A percentile compares a stretch with the other conserved stretches of the same genome.
Conservation (phyloP, 2,797 vertebrate species). For the Pempheris klunzingeri region DNA sequence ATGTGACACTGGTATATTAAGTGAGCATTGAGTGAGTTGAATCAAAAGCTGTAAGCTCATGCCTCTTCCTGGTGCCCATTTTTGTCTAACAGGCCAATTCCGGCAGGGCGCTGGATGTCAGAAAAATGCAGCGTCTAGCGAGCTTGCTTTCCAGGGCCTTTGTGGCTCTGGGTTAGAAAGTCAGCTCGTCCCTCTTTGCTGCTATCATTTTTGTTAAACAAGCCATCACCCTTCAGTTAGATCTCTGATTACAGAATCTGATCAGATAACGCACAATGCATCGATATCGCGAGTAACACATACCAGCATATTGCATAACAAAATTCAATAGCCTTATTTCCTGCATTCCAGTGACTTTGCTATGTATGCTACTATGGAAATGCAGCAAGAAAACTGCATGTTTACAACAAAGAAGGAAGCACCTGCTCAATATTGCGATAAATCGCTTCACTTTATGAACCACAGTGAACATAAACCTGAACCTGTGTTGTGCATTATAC, state of each 20-base stretch:
- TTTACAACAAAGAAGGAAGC: not conserved
- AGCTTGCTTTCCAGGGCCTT: constrained; percentile 4
- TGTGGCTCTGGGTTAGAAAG: constrained; percentile 15
- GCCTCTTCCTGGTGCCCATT: constrained; percentile 1
- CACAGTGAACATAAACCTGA: constrained; percentile 6
- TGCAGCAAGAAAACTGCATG: not conserved
- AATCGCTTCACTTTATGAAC: not conserved
- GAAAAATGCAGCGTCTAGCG: constrained; percentile 13
- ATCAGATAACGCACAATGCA: constrained; percentile 35
- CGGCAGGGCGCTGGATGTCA: constrained; percentile 18
- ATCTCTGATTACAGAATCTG: constrained; percentile 42
- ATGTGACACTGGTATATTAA: no score
- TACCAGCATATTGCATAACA: not conserved
- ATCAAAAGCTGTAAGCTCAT: not conserved
- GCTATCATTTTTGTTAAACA: constrained; percentile 28
- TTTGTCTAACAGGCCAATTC: not conserved
- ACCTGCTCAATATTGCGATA: not conserved
- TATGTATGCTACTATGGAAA: not conserved
- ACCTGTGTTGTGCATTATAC: constrained; percentile 11
- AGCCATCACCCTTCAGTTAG: constrained; percentile 36
- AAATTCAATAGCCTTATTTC: not conserved
- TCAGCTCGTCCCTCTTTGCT: constrained; percentile 12
- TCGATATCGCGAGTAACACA: constrained; percentile 26
- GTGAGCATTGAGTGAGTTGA: not conserved
- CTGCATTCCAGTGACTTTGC: not conserved